Evolutionary conservation across 23 tunicate genomes (phyloP).

Genomic region (Pegea sp.): DNA sequence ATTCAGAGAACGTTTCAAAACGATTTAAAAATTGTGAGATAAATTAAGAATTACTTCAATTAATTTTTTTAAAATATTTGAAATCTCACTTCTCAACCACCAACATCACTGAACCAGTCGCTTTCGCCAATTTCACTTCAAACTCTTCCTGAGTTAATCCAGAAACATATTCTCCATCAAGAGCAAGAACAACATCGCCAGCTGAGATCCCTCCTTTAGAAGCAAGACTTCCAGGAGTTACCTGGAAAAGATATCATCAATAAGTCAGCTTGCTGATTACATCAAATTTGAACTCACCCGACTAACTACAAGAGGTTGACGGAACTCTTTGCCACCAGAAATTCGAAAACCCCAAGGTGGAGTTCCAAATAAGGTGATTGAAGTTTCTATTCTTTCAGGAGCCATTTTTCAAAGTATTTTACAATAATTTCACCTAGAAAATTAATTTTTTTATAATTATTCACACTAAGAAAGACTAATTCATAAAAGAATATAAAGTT

Average conservation of each 20-base stretch:
- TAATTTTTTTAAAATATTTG: neutral
- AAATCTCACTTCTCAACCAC: conserved; percentile 57
- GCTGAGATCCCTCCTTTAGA: conserved; percentile 34
- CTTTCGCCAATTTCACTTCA: conserved; percentile 44
- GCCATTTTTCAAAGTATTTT: conserved; percentile 33
- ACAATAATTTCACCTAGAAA: too few species aligned
- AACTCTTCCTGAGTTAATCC: conserved; percentile 52
- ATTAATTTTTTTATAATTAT: too few species aligned
- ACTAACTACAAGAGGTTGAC: conserved; percentile 46
- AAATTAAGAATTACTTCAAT: neutral
- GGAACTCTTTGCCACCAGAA: conserved; percentile 70
- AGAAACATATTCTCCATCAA: conserved; percentile 29
- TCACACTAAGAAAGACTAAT: too few species aligned
- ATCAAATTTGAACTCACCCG: conserved; percentile 27
- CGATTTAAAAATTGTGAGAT: too few species aligned
- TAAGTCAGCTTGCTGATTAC: neutral
- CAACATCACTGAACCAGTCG: conserved; percentile 37
- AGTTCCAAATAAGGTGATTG: conserved; percentile 46
- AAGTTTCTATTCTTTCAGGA: conserved; percentile 30
- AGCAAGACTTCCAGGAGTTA: conserved; percentile 62
- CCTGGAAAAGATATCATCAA: conserved; percentile 9
- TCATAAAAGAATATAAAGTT: too few species aligned
- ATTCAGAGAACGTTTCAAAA: too few species aligned
- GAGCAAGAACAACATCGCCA: conserved; percentile 71
- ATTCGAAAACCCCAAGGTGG: conserved; percentile 83